These are phyloP conservation scores for Drosophila villosipedis DNA, from an alignment of 2,888 invertebrate species.

Conservation along the genomic window DNA sequence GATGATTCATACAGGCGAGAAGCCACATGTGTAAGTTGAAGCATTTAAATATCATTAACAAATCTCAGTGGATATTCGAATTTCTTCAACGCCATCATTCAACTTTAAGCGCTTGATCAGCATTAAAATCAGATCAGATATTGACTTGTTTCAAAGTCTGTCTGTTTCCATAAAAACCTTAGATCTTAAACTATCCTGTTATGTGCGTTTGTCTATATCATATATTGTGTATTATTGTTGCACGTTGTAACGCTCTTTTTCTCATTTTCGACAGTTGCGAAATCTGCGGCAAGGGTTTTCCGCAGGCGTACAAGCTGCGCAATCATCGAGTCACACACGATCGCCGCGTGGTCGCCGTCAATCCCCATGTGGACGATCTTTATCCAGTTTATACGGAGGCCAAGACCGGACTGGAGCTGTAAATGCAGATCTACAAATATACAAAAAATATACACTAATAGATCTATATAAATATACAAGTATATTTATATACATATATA, in stretches of 20 bases:
- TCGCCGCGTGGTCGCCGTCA: constrained; percentile 57
- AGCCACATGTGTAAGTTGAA: constrained; percentile 82
- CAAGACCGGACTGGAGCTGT: constrained; percentile 65
- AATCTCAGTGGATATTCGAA: neutral
- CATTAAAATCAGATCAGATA: neutral
- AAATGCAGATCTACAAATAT: constrained; percentile 33
- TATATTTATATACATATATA: constrained; percentile 24
- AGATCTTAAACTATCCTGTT: neutral
- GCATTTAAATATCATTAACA: neutral
- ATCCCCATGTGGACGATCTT: constrained; percentile 46
- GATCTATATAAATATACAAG: constrained; percentile 20
- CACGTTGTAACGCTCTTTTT: neutral
- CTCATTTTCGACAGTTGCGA: constrained; percentile 67
- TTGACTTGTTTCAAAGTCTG: neutral
- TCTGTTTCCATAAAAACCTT: neutral
- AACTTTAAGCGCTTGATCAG: neutral
- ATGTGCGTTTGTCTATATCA: neutral
- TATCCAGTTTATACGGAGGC: constrained; percentile 60
- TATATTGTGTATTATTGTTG: neutral
- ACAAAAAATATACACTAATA: neutral
- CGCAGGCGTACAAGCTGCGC: constrained; percentile 80
- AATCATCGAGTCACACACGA: constrained; percentile 78
- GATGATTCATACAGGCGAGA: constrained; percentile 84
- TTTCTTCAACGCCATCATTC: neutral
- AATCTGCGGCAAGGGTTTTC: constrained; percentile 82